Evolutionary conservation across 2,888 invertebrate species (phyloP).

Genomic region (Cybosia mesomella): DNA sequence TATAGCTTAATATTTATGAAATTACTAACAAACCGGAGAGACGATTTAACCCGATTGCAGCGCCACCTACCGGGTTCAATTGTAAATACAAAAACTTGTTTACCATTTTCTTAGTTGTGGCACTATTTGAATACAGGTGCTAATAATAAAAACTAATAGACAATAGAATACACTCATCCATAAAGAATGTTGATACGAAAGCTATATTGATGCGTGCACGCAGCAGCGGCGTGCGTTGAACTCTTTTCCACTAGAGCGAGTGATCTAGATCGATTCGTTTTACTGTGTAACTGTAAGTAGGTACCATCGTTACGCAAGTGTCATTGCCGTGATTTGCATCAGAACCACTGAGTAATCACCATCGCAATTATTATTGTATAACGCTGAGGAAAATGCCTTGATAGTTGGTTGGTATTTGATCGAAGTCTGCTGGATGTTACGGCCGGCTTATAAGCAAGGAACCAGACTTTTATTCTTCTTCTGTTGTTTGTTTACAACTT

Average conservation of each 20-base stretch:
- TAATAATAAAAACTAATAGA: background rate
- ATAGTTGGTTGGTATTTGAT: constrained; percentile 37
- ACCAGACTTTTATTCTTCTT: background rate
- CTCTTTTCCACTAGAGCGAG: constrained; percentile 60
- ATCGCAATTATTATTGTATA: constrained; percentile 76
- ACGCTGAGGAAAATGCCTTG: constrained; percentile 63
- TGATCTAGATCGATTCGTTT: constrained; percentile 59
- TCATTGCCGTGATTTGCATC: constrained; percentile 79
- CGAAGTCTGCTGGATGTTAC: background rate
- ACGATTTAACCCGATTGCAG: background rate
- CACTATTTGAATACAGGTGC: background rate
- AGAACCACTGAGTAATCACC: constrained; percentile 63
- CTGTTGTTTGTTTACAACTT: too few relatives aligned
- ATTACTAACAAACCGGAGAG: too few relatives aligned
- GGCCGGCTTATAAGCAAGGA: background rate
- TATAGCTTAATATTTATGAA: too few relatives aligned
- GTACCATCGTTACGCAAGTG: constrained; percentile 70
- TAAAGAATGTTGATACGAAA: constrained; percentile 45
- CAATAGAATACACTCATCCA: constrained; percentile 23
- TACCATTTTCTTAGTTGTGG: background rate
- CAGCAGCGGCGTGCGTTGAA: constrained; percentile 63
- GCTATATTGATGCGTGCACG: constrained; percentile 43
- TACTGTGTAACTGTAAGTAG: constrained; percentile 53
- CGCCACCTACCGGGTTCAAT: background rate
- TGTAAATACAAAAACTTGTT: background rate